Conservation (phyloP, 2,888 invertebrate genomes). For the Pachliopta kotzebuea region DNA sequence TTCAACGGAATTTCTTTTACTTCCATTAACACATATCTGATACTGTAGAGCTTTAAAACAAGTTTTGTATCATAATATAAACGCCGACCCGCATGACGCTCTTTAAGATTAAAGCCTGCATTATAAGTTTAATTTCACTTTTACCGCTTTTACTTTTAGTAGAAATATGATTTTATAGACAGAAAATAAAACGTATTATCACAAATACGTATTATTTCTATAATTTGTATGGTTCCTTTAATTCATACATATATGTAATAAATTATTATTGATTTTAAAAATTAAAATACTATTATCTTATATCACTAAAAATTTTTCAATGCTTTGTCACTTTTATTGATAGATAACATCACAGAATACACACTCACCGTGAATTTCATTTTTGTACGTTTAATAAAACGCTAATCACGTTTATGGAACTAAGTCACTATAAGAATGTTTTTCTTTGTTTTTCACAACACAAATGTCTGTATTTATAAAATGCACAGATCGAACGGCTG, state of each 20-base stretch:
- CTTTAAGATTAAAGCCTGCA: conserved; percentile 63
- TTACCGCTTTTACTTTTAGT: conserved; percentile 67
- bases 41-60: conserved; percentile 44
- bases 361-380: conserved; percentile 80
- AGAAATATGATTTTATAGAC: conserved; percentile 32
- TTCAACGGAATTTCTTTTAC: conserved; percentile 35
- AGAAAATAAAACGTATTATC: not conserved
- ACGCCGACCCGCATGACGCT: conserved; percentile 65
- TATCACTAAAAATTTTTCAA: conserved; percentile 10
- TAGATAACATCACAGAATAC: conserved; percentile 42
- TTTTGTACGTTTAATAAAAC: conserved; percentile 63
- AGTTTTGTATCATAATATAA: conserved; percentile 38
- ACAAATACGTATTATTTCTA: not conserved
- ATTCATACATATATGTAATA: not conserved
- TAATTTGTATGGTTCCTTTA: not conserved
- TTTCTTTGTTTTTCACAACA: conserved; percentile 45
- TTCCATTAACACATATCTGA: conserved; percentile 46
- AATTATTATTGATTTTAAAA: not conserved
- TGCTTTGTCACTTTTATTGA: conserved; percentile 17
- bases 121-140: conserved; percentile 74
- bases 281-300: conserved; percentile 10
- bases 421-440: conserved; percentile 65
- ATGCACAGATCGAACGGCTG: conserved; percentile 61
- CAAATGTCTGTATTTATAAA: conserved; percentile 43
- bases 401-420: conserved; percentile 61